Conservation (phyloP, 2,888 invertebrate species). For the Brenthis hecate region DNA sequence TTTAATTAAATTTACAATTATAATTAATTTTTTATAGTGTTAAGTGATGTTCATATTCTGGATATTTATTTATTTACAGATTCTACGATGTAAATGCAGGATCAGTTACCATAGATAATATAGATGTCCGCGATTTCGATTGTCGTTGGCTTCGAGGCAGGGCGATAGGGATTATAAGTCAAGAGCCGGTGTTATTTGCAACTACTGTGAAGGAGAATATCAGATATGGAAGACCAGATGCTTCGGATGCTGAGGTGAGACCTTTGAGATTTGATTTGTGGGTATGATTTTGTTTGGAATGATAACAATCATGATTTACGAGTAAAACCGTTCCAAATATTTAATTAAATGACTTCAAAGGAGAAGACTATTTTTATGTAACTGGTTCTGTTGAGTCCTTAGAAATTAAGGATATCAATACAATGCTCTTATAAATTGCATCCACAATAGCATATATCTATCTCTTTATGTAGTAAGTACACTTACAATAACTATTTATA, state of each 20-base stretch:
- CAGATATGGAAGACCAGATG: slow-evolving; percentile 90
- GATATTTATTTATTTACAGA: slow-evolving; percentile 58
- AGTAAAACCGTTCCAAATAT: too few relatives aligned
- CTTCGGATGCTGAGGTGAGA: slow-evolving; percentile 85
- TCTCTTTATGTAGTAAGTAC: too few relatives aligned
- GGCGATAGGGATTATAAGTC: slow-evolving; percentile 93
- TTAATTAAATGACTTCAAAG: too few relatives aligned
- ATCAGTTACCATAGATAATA: slow-evolving; percentile 88
- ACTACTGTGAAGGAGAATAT: slow-evolving; percentile 96
- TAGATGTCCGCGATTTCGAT: slow-evolving; percentile 87
- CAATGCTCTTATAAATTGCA: too few relatives aligned
- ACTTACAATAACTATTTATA: too few relatives aligned
- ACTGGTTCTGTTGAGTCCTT: too few relatives aligned
- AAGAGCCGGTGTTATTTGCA: slow-evolving; percentile 97
- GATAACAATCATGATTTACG: too few relatives aligned
- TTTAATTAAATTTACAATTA: too few relatives aligned
- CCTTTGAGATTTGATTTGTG: not conserved
- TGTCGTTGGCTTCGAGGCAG: slow-evolving; percentile 92
- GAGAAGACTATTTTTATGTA: too few relatives aligned
- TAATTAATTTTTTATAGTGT: not conserved
- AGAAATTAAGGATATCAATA: too few relatives aligned
- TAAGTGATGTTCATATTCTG: not conserved
- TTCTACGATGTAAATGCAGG: slow-evolving; percentile 92
- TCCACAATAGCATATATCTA: too few relatives aligned
- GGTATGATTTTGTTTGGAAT: too few relatives aligned